Evolutionary conservation across 2,888 invertebrate species (phyloP).

Genomic region (Arenicola marina): DNA sequence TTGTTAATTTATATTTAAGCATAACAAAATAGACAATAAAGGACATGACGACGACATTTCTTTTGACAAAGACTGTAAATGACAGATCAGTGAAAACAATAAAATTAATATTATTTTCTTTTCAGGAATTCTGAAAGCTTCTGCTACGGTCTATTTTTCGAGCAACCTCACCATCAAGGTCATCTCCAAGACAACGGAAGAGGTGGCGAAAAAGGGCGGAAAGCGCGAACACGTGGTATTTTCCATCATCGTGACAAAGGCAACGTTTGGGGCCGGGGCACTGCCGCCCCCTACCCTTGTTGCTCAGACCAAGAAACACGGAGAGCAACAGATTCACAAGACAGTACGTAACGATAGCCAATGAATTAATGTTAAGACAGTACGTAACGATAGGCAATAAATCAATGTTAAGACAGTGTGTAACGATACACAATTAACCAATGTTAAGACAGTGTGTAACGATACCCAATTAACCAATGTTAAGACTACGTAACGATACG

Average conservation of each 20-base stretch:
- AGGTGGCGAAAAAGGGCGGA: conserved; percentile 26
- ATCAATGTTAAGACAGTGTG: too few relatives aligned
- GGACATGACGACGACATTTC: too few relatives aligned
- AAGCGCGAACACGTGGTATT: conserved; percentile 41
- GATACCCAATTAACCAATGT: too few relatives aligned
- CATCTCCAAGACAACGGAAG: conserved; percentile 28
- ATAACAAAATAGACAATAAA: too few relatives aligned
- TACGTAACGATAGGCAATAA: too few relatives aligned
- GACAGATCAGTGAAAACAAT: neutral
- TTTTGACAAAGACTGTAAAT: too few relatives aligned
- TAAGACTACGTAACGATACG: too few relatives aligned
- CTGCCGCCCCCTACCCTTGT: conserved; percentile 44
- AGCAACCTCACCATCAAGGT: conserved; percentile 35
- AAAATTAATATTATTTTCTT: neutral
- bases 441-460: too few relatives aligned
- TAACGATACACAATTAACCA: too few relatives aligned
- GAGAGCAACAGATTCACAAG: conserved; percentile 45
- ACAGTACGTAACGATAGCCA: too few relatives aligned
- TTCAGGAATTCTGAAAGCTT: conserved; percentile 38
- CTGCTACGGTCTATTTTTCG: conserved; percentile 38
- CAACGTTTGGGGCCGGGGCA: conserved; percentile 20
- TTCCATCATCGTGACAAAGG: conserved; percentile 37
- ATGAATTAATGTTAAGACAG: too few relatives aligned
- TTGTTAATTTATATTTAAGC: too few relatives aligned
- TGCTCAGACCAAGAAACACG: conserved; percentile 48